phyloP scores from a whole-genome alignment of 2,888 invertebrate species.

The Pemphredon lugubris region DNA sequence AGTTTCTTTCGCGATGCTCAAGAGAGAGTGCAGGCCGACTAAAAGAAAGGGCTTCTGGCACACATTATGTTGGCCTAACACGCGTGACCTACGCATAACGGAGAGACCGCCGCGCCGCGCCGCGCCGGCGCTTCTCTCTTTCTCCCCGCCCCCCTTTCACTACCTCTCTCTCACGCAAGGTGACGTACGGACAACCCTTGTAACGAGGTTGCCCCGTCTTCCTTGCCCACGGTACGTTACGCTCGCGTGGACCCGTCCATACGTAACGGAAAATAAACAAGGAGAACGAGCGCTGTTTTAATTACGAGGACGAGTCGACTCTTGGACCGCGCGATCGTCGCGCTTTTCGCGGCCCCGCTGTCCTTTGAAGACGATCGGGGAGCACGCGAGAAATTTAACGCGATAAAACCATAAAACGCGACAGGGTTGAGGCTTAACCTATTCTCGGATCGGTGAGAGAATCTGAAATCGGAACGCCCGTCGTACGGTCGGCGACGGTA shows the following conservation, averaged over 20 bases:
- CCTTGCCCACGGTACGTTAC: conserved; percentile 4
- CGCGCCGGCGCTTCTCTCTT: conserved; percentile 34
- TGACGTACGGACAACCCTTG: conserved; percentile 55
- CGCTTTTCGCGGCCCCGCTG: too few relatives aligned
- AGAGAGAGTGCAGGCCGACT: conserved; percentile 21
- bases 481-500: neutral
- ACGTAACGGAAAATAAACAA: conserved; percentile 19
- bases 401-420: too few relatives aligned
- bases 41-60: conserved; percentile 50
- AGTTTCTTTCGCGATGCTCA: conserved; percentile 51
- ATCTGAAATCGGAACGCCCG: neutral
- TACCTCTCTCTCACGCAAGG: too few relatives aligned
- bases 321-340: conserved; percentile 1
- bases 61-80: conserved; percentile 74
- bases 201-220: conserved; percentile 46
- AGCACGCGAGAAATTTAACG: neutral
- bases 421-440: too few relatives aligned
- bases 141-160: too few relatives aligned
- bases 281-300: conserved; percentile 30
- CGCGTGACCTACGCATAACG: conserved; percentile 73
- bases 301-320: conserved; percentile 28
- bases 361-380: neutral
- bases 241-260: conserved; percentile 10
- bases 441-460: too few relatives aligned
- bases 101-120: too few relatives aligned